These are phyloP conservation scores for Alcis repandata DNA, from an alignment of 2,888 invertebrate genomes.

Conservation along the genomic window DNA sequence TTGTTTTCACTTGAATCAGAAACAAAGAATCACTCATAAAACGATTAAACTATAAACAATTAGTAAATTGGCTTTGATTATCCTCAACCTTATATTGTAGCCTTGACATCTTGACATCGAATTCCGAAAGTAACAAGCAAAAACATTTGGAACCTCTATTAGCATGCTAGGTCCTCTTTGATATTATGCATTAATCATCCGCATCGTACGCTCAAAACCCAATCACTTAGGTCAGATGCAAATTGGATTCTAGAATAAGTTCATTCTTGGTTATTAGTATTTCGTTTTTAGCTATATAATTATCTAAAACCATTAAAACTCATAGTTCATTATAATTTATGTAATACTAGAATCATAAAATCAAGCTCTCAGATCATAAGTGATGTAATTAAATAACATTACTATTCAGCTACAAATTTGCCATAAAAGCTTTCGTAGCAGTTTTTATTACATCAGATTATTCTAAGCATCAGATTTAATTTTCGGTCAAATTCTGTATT, in stretches of 20 bases:
- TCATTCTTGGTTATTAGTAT: constrained; percentile 1
- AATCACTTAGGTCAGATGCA: constrained; percentile 32
- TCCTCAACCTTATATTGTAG: constrained; percentile 30
- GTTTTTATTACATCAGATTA: constrained; percentile 39
- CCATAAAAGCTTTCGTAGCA: constrained; percentile 32
- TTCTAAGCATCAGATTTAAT: constrained; percentile 36
- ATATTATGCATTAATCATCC: constrained; percentile 40
- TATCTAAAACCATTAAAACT: background rate
- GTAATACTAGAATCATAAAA: constrained; percentile 26
- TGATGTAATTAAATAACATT: constrained; percentile 31
- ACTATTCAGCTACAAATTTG: constrained; percentile 33
- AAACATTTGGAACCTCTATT: constrained; percentile 36
- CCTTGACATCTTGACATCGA: constrained; percentile 48
- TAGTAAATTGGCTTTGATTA: constrained; percentile 39
- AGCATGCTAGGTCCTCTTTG: constrained; percentile 24
- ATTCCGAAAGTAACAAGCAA: constrained; percentile 46
- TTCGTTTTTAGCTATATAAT: background rate
- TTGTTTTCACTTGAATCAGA: constrained; percentile 19
- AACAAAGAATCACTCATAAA: constrained; percentile 29
- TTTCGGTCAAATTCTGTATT: constrained; percentile 34
- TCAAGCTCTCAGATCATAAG: constrained; percentile 17
- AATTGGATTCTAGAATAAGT: constrained; percentile 41
- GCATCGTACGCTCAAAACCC: constrained; percentile 34
- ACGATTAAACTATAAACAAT: constrained; percentile 36
- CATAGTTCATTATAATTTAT: constrained; percentile 20